Conservation (phyloP, 2,888 invertebrate species). For the Cordilura impudica region DNA sequence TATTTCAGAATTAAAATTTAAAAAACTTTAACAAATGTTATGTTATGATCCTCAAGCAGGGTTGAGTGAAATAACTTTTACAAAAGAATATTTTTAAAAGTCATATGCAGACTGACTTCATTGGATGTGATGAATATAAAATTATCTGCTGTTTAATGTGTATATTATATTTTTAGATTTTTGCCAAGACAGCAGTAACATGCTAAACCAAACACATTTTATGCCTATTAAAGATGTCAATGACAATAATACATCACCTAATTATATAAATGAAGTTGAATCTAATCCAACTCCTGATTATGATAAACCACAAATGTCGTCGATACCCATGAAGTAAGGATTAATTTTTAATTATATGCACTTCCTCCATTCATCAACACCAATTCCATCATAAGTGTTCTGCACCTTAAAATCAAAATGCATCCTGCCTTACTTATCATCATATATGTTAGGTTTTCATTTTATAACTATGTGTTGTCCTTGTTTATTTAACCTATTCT, state of each 20-base stretch:
- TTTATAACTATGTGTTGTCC: not conserved
- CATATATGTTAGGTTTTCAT: slow-evolving; percentile 13
- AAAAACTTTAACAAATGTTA: no score
- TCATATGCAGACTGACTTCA: no score
- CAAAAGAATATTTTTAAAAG: no score
- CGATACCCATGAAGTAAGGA: slow-evolving; percentile 54
- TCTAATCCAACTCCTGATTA: not conserved
- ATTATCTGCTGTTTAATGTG: no score
- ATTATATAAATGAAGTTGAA: not conserved
- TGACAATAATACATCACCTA: slow-evolving; percentile 66
- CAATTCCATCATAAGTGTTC: slow-evolving; percentile 15
- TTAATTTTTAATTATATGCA: slow-evolving; percentile 26
- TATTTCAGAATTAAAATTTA: no score
- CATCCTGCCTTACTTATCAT: not conserved
- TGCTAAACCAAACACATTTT: slow-evolving; percentile 50
- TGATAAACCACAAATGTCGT: not conserved
- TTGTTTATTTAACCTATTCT: not conserved
- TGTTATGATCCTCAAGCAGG: no score
- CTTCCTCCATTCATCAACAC: slow-evolving; percentile 33
- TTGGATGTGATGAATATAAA: no score
- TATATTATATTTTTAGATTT: slow-evolving; percentile 62
- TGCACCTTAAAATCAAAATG: slow-evolving; percentile 10
- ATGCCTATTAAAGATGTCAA: slow-evolving; percentile 58
- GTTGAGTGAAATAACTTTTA: no score
- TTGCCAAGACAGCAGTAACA: slow-evolving; percentile 53